Evolutionary conservation across 2,888 invertebrate genomes (phyloP).

Genomic region (Eupeodes latifasciatus): DNA sequence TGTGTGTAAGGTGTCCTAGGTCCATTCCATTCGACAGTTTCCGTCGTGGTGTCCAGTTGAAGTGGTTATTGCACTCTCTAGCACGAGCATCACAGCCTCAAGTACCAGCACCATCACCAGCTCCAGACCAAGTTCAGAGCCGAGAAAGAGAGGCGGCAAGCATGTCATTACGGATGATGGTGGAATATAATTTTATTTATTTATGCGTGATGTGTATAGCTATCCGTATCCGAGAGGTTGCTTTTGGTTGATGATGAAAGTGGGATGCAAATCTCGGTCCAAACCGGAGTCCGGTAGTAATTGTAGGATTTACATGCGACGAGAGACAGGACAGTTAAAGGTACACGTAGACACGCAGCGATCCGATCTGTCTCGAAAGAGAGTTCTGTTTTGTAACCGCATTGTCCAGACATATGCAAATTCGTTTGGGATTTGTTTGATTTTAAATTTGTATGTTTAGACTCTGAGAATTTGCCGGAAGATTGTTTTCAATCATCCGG

Average conservation of each 20-base stretch:
- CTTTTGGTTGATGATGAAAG: conserved; percentile 5
- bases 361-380: background rate
- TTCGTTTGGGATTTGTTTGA: conserved; percentile 35
- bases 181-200: conserved; percentile 69
- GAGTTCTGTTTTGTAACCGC: background rate
- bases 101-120: no score
- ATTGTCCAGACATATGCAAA: conserved; percentile 58
- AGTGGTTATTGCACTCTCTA: conserved; percentile 51
- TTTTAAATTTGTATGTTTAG: conserved; percentile 5
- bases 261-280: conserved; percentile 54
- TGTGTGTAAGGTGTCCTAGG: conserved; percentile 47
- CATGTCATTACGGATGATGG: conserved; percentile 56
- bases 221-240: conserved; percentile 23
- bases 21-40: conserved; percentile 52
- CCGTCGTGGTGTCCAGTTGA: conserved; percentile 54
- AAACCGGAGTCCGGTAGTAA: conserved; percentile 36
- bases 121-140: background rate
- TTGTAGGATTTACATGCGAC: conserved; percentile 39
- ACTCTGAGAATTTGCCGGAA: conserved; percentile 31
- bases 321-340: conserved; percentile 40
- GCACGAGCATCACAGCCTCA: no score
- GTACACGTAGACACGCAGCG: conserved; percentile 10
- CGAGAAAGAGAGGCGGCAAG: conserved; percentile 47
- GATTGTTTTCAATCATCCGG: conserved; percentile 20
- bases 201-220: conserved; percentile 55